A percentile compares a stretch with the other conserved stretches of the same genome.
Evolutionary conservation across 2,113 vertebrate species (phyloP).

Genomic region (Arothron firmamentum): DNA sequence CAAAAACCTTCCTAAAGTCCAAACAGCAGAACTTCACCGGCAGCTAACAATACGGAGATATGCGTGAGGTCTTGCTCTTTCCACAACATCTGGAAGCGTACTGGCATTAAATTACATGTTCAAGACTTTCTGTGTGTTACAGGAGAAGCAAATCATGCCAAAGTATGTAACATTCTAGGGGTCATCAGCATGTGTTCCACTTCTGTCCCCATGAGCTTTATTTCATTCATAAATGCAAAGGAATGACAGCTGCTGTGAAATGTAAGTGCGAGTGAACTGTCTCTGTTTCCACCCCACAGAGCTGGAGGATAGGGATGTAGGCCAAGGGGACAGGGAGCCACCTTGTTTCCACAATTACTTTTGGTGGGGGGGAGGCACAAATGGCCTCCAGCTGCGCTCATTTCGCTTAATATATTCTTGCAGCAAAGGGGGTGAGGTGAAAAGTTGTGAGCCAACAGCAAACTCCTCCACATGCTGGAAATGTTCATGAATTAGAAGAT

Average conservation of each 20-base stretch:
- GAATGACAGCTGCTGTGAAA: background rate
- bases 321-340: slow-evolving; percentile 5
- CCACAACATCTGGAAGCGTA: too few species aligned
- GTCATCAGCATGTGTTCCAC: too few species aligned
- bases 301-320: slow-evolving; percentile 3
- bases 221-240: background rate
- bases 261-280: slow-evolving; percentile 12
- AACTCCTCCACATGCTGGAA: slow-evolving; percentile 16
- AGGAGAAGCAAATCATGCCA: too few species aligned
- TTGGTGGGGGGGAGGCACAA: slow-evolving; percentile 1
- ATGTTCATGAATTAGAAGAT: slow-evolving; percentile 29
- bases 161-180: too few species aligned
- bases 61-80: too few species aligned
- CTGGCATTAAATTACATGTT: too few species aligned
- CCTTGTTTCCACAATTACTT: slow-evolving; percentile 24
- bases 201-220: slow-evolving; percentile 10
- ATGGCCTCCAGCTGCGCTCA: slow-evolving; percentile 1
- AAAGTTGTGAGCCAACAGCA: slow-evolving; percentile 2
- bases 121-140: too few species aligned
- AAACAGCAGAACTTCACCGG: too few species aligned
- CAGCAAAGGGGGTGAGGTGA: slow-evolving; percentile 6
- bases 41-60: too few species aligned
- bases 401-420: slow-evolving; percentile 10
- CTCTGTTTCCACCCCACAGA: slow-evolving; percentile 13
- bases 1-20: too few species aligned